These are phyloP conservation scores for Magallana ariakensis DNA, from an alignment of 1,140 invertebrate genomes.

Conservation along the genomic window DNA sequence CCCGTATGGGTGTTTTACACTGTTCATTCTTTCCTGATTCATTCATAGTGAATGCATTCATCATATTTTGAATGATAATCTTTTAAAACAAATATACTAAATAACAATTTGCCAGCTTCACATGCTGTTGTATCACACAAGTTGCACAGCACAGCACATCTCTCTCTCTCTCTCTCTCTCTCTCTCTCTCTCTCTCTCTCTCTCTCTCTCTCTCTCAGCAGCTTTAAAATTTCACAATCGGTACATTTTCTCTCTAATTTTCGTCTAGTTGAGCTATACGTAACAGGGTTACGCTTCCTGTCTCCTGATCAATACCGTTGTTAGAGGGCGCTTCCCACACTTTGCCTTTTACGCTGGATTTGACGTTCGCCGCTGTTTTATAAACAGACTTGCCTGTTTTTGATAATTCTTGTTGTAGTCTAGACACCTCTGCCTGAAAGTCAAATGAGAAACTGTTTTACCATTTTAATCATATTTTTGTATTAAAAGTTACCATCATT, in stretches of 20 bases:
- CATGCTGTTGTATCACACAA: too few species aligned
- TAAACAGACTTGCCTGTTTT: constrained; percentile 59
- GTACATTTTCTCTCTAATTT: background rate
- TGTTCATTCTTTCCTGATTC: too few species aligned
- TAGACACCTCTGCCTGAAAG: constrained; percentile 59
- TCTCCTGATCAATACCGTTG: constrained; percentile 42
- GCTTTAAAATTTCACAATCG: too few species aligned
- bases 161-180: background rate
- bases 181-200: constrained; percentile 5
- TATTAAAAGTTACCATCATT: too few species aligned
- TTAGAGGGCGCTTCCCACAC: constrained; percentile 42
- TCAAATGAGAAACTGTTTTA: background rate
- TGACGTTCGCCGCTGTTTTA: constrained; percentile 51
- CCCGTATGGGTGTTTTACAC: too few species aligned
- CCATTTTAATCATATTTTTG: too few species aligned
- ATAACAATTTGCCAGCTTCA: too few species aligned
- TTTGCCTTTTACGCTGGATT: constrained; percentile 47
- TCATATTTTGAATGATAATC: too few species aligned
- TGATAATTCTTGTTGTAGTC: constrained; percentile 61
- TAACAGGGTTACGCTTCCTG: constrained; percentile 18
- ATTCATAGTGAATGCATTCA: too few species aligned
- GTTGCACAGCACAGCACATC: too few species aligned
- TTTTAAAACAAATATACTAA: too few species aligned
- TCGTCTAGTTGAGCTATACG: constrained; percentile 15
- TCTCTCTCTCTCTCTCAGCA: background rate